Evolutionary conservation across 2,797 vertebrate genomes (phyloP).

Genomic region (Eulemur rubriventer): DNA sequence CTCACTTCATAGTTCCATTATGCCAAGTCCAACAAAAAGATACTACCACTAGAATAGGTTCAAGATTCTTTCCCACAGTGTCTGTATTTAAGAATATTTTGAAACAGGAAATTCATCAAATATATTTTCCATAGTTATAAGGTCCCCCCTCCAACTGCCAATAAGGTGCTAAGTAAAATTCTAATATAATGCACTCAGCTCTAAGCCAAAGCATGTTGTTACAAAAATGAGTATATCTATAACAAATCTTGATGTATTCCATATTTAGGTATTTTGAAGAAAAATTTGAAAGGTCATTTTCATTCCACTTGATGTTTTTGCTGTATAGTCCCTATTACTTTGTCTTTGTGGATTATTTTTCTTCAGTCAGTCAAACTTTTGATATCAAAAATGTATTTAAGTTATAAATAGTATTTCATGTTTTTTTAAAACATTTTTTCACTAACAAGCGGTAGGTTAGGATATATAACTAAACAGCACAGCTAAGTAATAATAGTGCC

Average conservation of each 20-base stretch:
- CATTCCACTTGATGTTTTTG: background rate
- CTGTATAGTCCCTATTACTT: background rate
- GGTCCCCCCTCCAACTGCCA: background rate
- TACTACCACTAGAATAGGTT: background rate
- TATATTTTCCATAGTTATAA: background rate
- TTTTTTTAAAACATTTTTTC: background rate
- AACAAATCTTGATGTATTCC: background rate
- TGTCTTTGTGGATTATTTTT: background rate
- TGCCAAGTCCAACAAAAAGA: background rate
- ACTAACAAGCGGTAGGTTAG: background rate
- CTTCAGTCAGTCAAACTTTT: background rate
- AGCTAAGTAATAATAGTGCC: background rate
- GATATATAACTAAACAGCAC: background rate
- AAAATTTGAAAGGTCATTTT: background rate
- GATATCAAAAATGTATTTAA: background rate
- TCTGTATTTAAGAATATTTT: background rate
- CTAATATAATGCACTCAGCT: background rate
- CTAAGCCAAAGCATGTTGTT: background rate
- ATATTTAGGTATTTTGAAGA: constrained; percentile 42
- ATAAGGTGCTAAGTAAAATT: background rate
- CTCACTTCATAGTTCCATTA: background rate
- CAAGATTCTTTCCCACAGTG: background rate
- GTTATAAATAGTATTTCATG: background rate
- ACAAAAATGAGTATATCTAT: background rate
- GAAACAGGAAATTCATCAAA: background rate